Conservation (phyloP, 2,888 invertebrate species). For the Harpalus rubripes region DNA sequence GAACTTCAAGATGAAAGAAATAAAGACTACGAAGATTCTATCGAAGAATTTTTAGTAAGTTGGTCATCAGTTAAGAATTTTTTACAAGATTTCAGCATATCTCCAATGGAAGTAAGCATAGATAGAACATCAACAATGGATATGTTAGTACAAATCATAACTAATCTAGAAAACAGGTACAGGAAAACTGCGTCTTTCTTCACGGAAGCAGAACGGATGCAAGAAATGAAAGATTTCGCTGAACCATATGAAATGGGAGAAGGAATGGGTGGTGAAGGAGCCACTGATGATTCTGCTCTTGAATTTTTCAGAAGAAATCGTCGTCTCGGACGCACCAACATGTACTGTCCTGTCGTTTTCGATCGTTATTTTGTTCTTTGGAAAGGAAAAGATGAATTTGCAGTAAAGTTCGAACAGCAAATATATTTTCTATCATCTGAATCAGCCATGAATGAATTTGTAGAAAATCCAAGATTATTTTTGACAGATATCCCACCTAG, state of each 20-base stretch:
- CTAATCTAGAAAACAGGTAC: slow-evolving; percentile 73
- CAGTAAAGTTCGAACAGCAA: slow-evolving; percentile 79
- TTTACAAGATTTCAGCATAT: slow-evolving; percentile 70
- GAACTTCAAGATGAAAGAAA: slow-evolving; percentile 1
- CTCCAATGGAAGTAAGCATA: slow-evolving; percentile 71
- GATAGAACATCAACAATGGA: slow-evolving; percentile 72
- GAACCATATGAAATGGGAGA: slow-evolving; percentile 76
- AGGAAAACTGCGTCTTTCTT: slow-evolving; percentile 77
- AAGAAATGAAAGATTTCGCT: slow-evolving; percentile 78
- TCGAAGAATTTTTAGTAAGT: slow-evolving; percentile 70
- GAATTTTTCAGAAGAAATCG: slow-evolving; percentile 72
- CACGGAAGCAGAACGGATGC: slow-evolving; percentile 77
- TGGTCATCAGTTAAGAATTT: slow-evolving; percentile 69
- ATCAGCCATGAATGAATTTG: slow-evolving; percentile 78
- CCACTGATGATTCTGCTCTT: slow-evolving; percentile 48
- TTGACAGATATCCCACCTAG: slow-evolving; percentile 77
- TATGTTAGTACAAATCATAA: slow-evolving; percentile 73
- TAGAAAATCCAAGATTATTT: slow-evolving; percentile 78
- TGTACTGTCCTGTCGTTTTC: slow-evolving; percentile 83
- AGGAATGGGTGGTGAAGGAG: slow-evolving; percentile 74
- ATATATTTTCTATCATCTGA: slow-evolving; percentile 79
- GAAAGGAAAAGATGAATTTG: slow-evolving; percentile 81
- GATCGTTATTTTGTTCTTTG: slow-evolving; percentile 79
- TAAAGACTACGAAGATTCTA: slow-evolving; percentile 68
- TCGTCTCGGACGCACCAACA: slow-evolving; percentile 80